These are phyloP conservation scores for Limnodromus scolopaceus DNA, from an alignment of 2,797 vertebrate genomes.

Conservation along the genomic window DNA sequence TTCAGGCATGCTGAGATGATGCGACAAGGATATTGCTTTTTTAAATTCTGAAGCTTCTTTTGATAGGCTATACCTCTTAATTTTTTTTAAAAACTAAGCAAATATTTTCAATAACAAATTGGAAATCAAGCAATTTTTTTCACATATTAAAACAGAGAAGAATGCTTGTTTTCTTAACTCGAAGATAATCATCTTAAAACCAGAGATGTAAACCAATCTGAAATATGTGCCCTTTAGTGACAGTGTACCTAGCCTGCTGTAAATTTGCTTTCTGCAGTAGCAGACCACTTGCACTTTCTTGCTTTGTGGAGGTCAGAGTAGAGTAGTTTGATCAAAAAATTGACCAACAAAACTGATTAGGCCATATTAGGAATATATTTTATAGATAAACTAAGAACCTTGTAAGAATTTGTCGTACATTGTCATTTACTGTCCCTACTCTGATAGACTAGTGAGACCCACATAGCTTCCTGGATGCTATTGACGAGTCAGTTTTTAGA, in stretches of 20 bases:
- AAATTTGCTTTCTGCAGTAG: neutral
- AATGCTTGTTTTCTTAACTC: neutral
- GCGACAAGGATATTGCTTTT: neutral
- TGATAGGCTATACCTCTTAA: fast-evolving
- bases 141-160: neutral
- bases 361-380: neutral
- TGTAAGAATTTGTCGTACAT: neutral
- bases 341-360: neutral
- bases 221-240: neutral
- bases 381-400: neutral
- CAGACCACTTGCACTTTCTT: neutral
- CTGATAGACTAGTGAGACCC: neutral
- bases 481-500: neutral
- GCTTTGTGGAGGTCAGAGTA: neutral
- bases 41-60: neutral
- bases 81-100: neutral
- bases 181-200: neutral
- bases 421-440: neutral
- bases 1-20: neutral
- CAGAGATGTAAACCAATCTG: neutral
- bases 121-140: neutral
- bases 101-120: neutral
- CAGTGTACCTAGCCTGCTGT: neutral
- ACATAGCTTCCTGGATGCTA: neutral
- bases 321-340: neutral